Conservation (phyloP, 2,888 invertebrate genomes). For the Gymnosoma rotundatum region DNA sequence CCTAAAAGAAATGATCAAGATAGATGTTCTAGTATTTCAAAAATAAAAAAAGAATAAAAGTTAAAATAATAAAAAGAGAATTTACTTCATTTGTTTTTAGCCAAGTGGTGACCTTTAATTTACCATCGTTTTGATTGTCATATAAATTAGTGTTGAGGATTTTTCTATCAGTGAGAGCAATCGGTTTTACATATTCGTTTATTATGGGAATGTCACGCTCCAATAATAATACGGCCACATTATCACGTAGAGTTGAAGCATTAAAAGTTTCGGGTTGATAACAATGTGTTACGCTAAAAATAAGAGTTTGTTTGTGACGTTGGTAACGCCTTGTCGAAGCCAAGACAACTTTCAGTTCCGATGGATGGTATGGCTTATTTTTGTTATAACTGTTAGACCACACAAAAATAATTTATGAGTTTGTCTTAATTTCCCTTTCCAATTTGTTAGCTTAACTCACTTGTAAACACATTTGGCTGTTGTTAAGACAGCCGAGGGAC, state of each 20-base stretch:
- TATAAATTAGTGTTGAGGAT: slow-evolving; percentile 42
- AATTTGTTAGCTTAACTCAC: slow-evolving; percentile 72
- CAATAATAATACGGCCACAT: slow-evolving; percentile 78
- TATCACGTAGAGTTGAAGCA: slow-evolving; percentile 72
- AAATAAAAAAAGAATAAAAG: not conserved
- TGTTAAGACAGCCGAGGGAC: slow-evolving; percentile 77
- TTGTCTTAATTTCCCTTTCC: too few relatives aligned
- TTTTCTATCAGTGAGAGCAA: slow-evolving; percentile 67
- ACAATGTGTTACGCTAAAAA: slow-evolving; percentile 77
- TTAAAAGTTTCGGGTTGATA: slow-evolving; percentile 72
- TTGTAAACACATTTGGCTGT: slow-evolving; percentile 77
- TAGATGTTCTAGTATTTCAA: not conserved
- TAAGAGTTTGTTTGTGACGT: slow-evolving; percentile 63
- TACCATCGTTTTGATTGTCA: not conserved
- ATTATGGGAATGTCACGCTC: slow-evolving; percentile 75
- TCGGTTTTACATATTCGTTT: slow-evolving; percentile 74
- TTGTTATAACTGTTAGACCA: slow-evolving; percentile 58
- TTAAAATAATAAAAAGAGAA: not conserved
- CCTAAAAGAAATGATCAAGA: slow-evolving; percentile 35
- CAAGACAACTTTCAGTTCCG: slow-evolving; percentile 77
- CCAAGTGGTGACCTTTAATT: slow-evolving; percentile 69
- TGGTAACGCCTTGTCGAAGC: slow-evolving; percentile 75
- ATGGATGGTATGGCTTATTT: slow-evolving; percentile 76
- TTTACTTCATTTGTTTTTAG: slow-evolving; percentile 58
- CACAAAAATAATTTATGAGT: not conserved